phyloP scores from a whole-genome alignment of 2,113 vertebrate species.

The Zosterops japonicus region DNA sequence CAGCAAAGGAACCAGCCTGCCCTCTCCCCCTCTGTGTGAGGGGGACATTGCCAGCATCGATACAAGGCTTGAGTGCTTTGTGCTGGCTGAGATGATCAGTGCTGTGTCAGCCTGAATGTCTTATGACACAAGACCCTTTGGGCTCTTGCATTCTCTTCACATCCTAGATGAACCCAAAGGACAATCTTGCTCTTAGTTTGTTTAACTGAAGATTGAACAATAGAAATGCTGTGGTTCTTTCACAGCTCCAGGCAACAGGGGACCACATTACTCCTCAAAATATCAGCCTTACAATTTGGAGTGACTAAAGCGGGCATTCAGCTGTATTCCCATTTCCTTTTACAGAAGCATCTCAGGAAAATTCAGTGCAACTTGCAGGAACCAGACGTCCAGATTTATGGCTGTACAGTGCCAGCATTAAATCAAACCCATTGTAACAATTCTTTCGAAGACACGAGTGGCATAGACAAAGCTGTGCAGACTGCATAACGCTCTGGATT shows the following conservation, averaged over 20 bases:
- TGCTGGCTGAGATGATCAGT: neutral
- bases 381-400: neutral
- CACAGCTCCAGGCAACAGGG: neutral
- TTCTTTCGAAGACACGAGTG: neutral
- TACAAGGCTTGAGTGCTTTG: neutral
- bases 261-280: neutral
- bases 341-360: conserved; percentile 11
- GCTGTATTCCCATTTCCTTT: neutral
- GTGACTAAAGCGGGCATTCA: neutral
- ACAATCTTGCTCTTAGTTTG: neutral
- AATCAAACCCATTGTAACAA: conserved; percentile 12
- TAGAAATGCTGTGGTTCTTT: neutral
- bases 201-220: conserved; percentile 1
- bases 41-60: neutral
- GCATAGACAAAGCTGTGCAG: neutral
- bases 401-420: neutral
- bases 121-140: neutral
- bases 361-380: neutral
- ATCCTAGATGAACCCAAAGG: neutral
- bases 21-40: rapidly evolving
- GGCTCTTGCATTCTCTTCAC: neutral
- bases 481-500: neutral
- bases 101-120: neutral
- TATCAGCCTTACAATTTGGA: neutral
- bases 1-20: neutral